phyloP scores from a whole-genome alignment of 2,113 vertebrate genomes.

The Onychorhynchus coronatus region DNA sequence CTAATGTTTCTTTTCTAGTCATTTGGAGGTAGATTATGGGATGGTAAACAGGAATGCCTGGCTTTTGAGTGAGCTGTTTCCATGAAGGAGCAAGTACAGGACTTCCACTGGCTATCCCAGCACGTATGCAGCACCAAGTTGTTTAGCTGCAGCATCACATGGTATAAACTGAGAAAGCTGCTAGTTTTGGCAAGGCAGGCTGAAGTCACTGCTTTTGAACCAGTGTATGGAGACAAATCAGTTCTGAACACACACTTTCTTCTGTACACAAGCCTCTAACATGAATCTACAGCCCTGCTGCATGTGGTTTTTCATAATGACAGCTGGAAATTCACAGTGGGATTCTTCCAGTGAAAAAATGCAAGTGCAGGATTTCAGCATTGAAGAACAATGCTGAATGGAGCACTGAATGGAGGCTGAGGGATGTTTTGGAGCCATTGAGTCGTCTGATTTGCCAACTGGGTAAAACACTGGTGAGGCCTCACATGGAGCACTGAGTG shows the following conservation, averaged over 20 bases:
- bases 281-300: background rate
- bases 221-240: background rate
- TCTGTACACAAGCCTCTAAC: background rate
- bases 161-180: background rate
- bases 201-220: background rate
- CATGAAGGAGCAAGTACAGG: background rate
- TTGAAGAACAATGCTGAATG: background rate
- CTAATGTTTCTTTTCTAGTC: background rate
- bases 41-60: background rate
- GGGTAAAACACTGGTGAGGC: background rate
- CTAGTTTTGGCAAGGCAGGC: background rate
- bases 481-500: background rate
- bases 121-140: background rate
- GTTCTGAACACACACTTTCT: background rate
- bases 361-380: background rate
- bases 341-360: background rate
- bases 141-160: background rate
- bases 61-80: background rate
- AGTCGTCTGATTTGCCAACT: background rate
- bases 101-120: background rate
- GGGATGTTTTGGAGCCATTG: background rate
- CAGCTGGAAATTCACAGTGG: background rate
- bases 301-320: background rate
- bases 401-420: background rate
- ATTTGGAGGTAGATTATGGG: background rate